Conservation (phyloP, 2,113 vertebrate genomes). For the Erythrolamprus reginae region DNA sequence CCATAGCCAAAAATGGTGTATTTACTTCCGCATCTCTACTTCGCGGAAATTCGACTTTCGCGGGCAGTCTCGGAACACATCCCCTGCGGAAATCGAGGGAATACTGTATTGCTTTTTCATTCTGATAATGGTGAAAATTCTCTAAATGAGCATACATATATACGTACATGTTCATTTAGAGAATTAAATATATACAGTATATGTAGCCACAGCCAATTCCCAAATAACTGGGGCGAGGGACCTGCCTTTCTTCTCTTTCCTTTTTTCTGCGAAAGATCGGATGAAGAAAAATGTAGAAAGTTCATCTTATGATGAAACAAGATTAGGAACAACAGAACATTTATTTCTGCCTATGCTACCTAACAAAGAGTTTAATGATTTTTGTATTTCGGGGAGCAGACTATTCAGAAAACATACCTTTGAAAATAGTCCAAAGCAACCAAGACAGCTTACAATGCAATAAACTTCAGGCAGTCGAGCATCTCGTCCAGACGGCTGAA, state of each 20-base stretch:
- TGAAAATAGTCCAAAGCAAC: constrained; percentile 93
- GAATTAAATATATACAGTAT: no score
- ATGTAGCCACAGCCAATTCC: neutral
- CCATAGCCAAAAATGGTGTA: no score
- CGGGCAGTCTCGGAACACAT: no score
- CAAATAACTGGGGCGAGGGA: neutral
- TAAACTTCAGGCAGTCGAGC: constrained; percentile 86
- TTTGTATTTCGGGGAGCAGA: neutral
- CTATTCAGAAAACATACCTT: constrained; percentile 67
- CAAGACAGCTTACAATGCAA: constrained; percentile 91
- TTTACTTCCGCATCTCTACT: no score
- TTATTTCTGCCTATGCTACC: rapidly evolving
- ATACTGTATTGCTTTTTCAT: neutral
- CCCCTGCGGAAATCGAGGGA: no score
- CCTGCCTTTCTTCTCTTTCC: neutral
- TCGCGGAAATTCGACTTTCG: no score
- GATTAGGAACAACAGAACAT: neutral
- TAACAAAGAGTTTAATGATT: rapidly evolving
- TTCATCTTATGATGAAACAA: neutral
- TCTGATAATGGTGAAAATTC: neutral
- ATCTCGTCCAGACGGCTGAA: constrained; percentile 82
- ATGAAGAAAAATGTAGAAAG: neutral
- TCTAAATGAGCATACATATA: neutral
- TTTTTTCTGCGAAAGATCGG: neutral
- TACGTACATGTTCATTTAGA: no score